Base-by-base conservation (phyloP, 2,888 invertebrate genomes). In the Carterocephalus palaemon region DNA sequence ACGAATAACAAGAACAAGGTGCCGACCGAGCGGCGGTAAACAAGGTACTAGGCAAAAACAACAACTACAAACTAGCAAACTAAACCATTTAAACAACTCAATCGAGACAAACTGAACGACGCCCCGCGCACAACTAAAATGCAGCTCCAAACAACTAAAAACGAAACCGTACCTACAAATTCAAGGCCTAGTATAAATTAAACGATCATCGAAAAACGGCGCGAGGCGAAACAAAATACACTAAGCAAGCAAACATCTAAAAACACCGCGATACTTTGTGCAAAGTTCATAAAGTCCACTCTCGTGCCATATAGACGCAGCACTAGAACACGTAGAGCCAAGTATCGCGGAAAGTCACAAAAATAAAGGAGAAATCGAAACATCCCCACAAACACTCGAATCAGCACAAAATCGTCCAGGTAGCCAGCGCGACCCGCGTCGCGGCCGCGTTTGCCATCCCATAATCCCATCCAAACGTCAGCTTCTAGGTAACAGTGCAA, bases 11-110 rank as follows among this genome's bases (percentile, higher is more conserved):
- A 68, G 65, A 72, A 65, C 68, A 67, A 68, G 56, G 58, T 56
- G 55, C 52, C 60, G 46, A 51, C 45, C 9, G 10, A 49, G 54
- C 61, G 62, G 61, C 66, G 60, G 58, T 68, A 74, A 75, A 77
- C 73, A 70, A 70, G 65, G 55, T 64, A 67, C 60, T 64, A 67
- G 57, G 61, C 61, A 59, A 64, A 79, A 45, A 77, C 73, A 67
- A 73, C 75, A 12, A 31, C 75, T 78, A 79, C 70, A 73, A 77
- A 79, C 80, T 72, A 78, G 68, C 52, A 46, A 70, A 71, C 60
- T 51, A 66, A 57, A 64, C 57, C 58, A 57, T 62, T 46, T 12
- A 47, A 52, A 53, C 52, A 42, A 57, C 51, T 20, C 38, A 31
- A n/a, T 34, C 1, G 4, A 37, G 7, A 37, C 10, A 47, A 38